phyloP scores from a whole-genome alignment of 2,888 invertebrate genomes.

The Drosophila neotestacea region DNA sequence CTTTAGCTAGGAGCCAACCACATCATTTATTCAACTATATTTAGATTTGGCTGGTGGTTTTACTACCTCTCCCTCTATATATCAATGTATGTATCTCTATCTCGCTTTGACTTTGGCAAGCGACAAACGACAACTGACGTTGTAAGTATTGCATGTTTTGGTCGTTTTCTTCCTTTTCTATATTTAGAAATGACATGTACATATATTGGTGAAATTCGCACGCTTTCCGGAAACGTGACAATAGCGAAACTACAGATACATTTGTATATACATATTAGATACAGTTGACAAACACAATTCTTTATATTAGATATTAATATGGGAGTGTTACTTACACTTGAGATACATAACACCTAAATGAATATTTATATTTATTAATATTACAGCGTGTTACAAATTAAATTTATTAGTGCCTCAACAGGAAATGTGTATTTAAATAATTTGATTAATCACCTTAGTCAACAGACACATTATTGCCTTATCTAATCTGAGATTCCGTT shows the following conservation, averaged over 20 bases:
- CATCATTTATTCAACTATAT: conserved; percentile 41
- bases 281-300: neutral
- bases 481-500: conserved; percentile 6
- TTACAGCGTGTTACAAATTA: neutral
- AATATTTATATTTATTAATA: neutral
- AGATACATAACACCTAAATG: neutral
- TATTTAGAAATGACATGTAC: conserved; percentile 70
- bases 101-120: conserved; percentile 28
- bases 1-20: conserved; percentile 11
- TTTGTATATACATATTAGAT: neutral
- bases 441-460: conserved; percentile 1
- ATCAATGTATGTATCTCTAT: conserved; percentile 1
- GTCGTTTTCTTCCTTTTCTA: conserved; percentile 60
- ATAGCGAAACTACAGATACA: conserved; percentile 22
- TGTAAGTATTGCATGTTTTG: conserved; percentile 71
- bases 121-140: conserved; percentile 43
- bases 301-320: neutral
- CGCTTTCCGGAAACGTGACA: conserved; percentile 71
- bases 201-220: conserved; percentile 61
- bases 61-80: conserved; percentile 11
- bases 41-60: conserved; percentile 49
- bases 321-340: neutral
- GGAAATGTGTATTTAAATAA: conserved; percentile 7
- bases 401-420: neutral
- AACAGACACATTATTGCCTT: conserved; percentile 1